Base-by-base conservation (phyloP, 2,888 invertebrate genomes). In the Cabera pusaria region DNA sequence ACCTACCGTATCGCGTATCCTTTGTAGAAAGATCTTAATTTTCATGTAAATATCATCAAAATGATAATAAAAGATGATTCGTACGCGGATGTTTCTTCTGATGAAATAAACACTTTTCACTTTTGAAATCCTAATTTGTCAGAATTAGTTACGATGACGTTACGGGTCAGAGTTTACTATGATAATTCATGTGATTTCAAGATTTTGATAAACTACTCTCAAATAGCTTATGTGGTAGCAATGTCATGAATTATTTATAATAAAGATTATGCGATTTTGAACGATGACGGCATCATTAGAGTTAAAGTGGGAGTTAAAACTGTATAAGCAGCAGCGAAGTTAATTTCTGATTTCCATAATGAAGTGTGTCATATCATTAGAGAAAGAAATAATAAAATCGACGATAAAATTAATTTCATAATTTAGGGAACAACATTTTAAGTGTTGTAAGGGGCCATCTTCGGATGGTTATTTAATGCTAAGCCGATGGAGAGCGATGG, bases 101-200 rank as follows among this genome's bases (percentile, higher is more conserved):
- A 42, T 6, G 24, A 28, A 29, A 41, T 21, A 27, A 34, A 44
- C 24, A 27, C 29, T 36, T 46, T 52, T 49, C 41, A 32, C 51
- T 49, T 46, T 39, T 32, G 37, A 41, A 48, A 38, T 35, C 34
- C 27, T 39, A 39, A 43, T 51, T 49, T 46, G 41, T 46, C 31
- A 44, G 16, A 16, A 44, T 49, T 49, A 40, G 26, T 37, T 9
- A 40, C 19, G 31, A 28, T 44, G 28, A 26, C 28, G 10, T 7
- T 12, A 17, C 10, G 19, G 39, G 49, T 44, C 39, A 41, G 27
- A 42, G 40, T 27, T 39, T 38, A 31, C 22, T 41, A 18, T 34
- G 28, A 34, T 24, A 34, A 38, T 34, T 28, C 29, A 43, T 12
- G 7, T 9, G 19, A 35, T 31, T 31, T 22, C 24, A 24, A 19